A percentile compares a stretch with the other conserved stretches of the same genome.
These are phyloP conservation scores for Seriola aureovittata DNA, from an alignment of 2,113 vertebrate species.

Conservation along the genomic window DNA sequence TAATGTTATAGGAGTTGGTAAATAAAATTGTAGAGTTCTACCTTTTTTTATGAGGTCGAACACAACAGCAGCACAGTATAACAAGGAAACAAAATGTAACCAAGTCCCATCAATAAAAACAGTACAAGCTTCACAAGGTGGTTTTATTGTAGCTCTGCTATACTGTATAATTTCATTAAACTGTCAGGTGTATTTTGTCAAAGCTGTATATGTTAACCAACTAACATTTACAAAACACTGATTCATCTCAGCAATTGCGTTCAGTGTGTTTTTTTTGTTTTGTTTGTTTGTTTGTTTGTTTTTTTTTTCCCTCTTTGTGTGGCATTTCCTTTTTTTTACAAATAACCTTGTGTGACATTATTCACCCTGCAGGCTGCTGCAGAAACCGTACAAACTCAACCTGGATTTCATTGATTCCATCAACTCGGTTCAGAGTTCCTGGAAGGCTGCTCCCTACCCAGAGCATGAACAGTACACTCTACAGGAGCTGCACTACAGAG, in stretches of 20 bases:
- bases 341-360: neutral
- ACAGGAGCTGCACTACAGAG: conserved; percentile 86
- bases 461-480: conserved; percentile 87
- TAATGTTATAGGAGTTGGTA: too few species aligned
- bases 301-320: too few species aligned
- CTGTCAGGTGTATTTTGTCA: too few species aligned
- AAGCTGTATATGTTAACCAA: too few species aligned
- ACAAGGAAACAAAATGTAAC: neutral
- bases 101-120: too few species aligned
- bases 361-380: conserved; percentile 79
- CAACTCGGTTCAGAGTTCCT: conserved; percentile 90
- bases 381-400: conserved; percentile 84
- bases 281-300: too few species aligned
- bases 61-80: neutral
- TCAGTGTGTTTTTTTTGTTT: too few species aligned
- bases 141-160: neutral
- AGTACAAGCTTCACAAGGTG: too few species aligned
- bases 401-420: conserved; percentile 88
- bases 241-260: too few species aligned
- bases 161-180: neutral
- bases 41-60: neutral
- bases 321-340: too few species aligned
- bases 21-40: too few species aligned
- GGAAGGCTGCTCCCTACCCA: conserved; percentile 88
- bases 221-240: too few species aligned